Evolutionary conservation across 2,888 invertebrate species (phyloP), one percentile per base, ranked within the genome.

Genomic region (Ceraclea dissimilis): DNA sequence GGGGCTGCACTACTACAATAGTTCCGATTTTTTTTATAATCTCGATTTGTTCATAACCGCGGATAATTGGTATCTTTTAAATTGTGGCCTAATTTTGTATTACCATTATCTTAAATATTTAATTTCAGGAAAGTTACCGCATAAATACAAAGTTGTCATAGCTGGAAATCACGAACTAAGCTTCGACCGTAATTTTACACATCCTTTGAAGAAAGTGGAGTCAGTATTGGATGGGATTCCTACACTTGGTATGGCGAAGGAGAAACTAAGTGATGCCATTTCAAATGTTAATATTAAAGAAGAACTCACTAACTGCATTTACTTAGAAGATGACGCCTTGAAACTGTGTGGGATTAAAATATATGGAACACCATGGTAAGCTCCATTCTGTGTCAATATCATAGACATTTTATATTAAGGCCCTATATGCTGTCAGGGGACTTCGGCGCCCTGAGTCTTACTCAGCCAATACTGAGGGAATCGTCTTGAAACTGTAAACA

Each of bases 91-190:
- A n/a, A n/a, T n/a, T n/a, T n/a, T n/a, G n/a, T n/a, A n/a, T n/a
- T n/a, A n/a, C n/a, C n/a, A n/a, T n/a, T n/a, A n/a, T n/a, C n/a
- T n/a, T n/a, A n/a, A n/a, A n/a, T n/a, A n/a, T n/a, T n/a, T n/a
- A n/a, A 50, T 65, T 65, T 57, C 63, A 82, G 83, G 78, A 44
- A 72, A 75, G 39, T 72, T 90, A 63, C 87, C 89, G 2, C 90
- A 91, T 67, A 82, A 82, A 64, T 78, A 88, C 65, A 91, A 91
- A 72, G 78, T 92, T 58, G 88, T 90, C 0, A 90, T 92, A 64
- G 88, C 89, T 52, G 92, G 92, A 18, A 92, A 92, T 73, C 91
- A 92, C 71, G 91, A 92, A 67, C 72, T 90, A 49, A 88, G 88
- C 66, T 89, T 92, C 67, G 91, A 92, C 70, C 70, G 78, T 22